phyloP scores from a whole-genome alignment of 2,113 vertebrate species.

The Ceyx cyanopectus region DNA sequence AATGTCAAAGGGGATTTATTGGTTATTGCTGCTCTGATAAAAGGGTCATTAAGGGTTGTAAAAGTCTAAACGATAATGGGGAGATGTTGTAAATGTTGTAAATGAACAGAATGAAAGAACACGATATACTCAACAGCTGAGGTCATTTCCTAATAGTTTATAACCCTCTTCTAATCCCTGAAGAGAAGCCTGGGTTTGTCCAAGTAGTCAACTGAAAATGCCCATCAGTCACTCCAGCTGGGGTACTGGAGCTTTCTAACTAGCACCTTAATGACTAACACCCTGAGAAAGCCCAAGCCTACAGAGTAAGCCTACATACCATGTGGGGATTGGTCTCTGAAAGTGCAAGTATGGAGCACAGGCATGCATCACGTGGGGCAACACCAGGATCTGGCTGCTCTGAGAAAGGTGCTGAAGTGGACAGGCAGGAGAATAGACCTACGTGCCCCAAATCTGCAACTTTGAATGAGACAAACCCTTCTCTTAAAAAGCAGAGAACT shows the following conservation, averaged over 20 bases:
- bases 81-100: conserved; percentile 61
- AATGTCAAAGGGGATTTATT: conserved; percentile 65
- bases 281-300: background rate
- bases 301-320: background rate
- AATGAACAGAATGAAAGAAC: conserved; percentile 57
- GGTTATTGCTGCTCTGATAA: conserved; percentile 65
- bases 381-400: background rate
- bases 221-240: background rate
- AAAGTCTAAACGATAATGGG: conserved; percentile 68
- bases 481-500: background rate
- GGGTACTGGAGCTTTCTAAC: background rate
- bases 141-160: conserved; percentile 61
- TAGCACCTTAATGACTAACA: background rate
- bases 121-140: conserved; percentile 35
- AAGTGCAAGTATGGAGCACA: fast-evolving
- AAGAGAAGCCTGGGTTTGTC: background rate
- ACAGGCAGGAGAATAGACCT: background rate
- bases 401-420: fast-evolving
- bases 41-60: conserved; percentile 68
- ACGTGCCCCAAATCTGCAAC: background rate
- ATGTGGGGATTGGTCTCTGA: background rate
- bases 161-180: background rate
- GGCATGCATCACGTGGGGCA: background rate
- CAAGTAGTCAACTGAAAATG: background rate
- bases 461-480: background rate